Evolutionary conservation across 2,888 invertebrate species (phyloP), one percentile per base, ranked within the genome.

Genomic region (Dusona sp.): DNA sequence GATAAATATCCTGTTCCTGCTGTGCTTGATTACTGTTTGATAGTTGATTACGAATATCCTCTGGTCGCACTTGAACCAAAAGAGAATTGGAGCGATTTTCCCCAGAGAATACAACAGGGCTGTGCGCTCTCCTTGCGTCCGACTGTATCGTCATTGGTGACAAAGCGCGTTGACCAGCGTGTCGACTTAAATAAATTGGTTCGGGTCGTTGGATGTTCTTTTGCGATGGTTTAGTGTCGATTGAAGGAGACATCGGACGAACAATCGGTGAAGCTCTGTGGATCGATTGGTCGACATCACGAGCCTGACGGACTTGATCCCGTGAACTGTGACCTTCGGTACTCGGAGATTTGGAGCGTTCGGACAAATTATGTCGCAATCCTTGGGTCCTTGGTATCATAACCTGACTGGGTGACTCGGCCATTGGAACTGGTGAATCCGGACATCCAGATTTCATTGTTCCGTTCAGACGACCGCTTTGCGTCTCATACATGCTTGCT

Each of bases 341-440:
- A 11, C 11, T 42, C 13, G 88, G 87, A 11, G 88, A 88, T 78
- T 83, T 88, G 2, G 73, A 33, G 33, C 84, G 74, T 9, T 84
- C 88, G 0, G 79, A 57, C 61, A 83, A 85, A 67, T 77, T 83
- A 13, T 81, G 83, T n/a, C 82, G 86, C 1, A 48, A 51, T 2
- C 29, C 48, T 78, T 82, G 72, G 0, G 79, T 64, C 51, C 89
- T 89, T 1, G 88, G 65, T 25, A 84, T 83, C 13, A 86, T 65
- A 6, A 89, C 80, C 68, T 89, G 88, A 73, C 90, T 91, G 7
- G 92, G 91, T 4, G 91, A 91, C 78, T 91, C 92, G 4, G 90
- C 90, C 79, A 93, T 92, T 4, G 90, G 91, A 9, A 93, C 88
- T 0, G 93, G 93, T 0, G 93, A 93, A 36, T 90, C 91, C 0